These are phyloP conservation scores for Nerophis lumbriciformis DNA, from an alignment of 2,113 vertebrate genomes.

Conservation along the genomic window DNA sequence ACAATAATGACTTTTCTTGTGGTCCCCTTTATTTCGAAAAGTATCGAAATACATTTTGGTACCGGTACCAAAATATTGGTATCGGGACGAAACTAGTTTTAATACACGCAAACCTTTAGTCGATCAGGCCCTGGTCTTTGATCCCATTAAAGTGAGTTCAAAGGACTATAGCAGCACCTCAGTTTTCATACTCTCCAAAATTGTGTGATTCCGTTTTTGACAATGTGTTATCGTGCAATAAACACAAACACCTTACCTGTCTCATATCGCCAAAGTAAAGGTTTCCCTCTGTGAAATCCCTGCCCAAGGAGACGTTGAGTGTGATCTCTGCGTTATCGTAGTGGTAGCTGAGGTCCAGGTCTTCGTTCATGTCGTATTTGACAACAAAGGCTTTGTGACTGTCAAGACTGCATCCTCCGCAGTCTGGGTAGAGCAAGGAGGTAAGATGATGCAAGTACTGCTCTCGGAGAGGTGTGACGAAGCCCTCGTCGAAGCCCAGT, in stretches of 20 bases:
- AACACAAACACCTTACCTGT: slow-evolving; percentile 80
- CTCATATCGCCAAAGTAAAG: slow-evolving; percentile 88
- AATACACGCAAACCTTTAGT: no score
- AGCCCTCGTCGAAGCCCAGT: slow-evolving; percentile 82
- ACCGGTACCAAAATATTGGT: no score
- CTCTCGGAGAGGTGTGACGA: slow-evolving; percentile 84
- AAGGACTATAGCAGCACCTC: no score
- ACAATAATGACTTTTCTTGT: no score
- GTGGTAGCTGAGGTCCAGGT: slow-evolving; percentile 85
- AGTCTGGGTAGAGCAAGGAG: slow-evolving; percentile 81
- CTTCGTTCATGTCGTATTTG: slow-evolving; percentile 80
- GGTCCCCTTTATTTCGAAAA: no score
- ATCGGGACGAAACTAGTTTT: no score
- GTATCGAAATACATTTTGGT: no score
- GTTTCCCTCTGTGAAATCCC: slow-evolving; percentile 84
- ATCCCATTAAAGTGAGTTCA: no score
- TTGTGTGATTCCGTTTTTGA: no score
- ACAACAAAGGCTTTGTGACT: slow-evolving; percentile 93
- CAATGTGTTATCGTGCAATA: background rate
- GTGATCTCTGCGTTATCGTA: slow-evolving; percentile 95
- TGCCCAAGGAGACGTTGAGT: slow-evolving; percentile 86
- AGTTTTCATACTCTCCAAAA: no score
- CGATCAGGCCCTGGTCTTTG: no score
- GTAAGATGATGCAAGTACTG: slow-evolving; percentile 78
- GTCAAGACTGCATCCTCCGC: slow-evolving; percentile 79